Evolutionary conservation across 2,113 vertebrate genomes (phyloP).

Genomic region (Desmodus rotundus): DNA sequence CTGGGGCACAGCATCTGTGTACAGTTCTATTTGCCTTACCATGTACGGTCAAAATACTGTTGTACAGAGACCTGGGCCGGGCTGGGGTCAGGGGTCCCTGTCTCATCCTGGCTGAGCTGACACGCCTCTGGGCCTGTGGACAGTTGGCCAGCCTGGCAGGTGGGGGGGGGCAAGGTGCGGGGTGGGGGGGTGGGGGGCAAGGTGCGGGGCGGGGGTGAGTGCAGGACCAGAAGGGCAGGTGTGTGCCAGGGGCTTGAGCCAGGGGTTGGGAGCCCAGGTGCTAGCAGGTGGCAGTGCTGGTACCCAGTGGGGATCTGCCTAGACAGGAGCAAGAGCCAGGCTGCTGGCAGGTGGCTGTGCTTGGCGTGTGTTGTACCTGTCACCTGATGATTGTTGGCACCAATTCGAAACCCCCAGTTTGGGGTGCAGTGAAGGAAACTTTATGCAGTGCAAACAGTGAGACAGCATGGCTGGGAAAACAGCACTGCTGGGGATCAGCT

Average conservation of each 20-base stretch:
- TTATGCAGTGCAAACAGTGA: not conserved
- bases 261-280: not conserved
- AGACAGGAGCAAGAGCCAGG: too few relatives aligned
- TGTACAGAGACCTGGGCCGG: not conserved
- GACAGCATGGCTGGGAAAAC: not conserved
- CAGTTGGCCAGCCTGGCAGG: not conserved
- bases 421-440: not conserved
- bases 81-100: rapidly evolving
- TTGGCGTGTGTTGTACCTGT: not conserved
- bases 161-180: too few relatives aligned
- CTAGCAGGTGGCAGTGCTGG: not conserved
- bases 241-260: not conserved
- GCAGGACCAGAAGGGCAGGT: not conserved
- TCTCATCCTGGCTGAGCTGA: not conserved
- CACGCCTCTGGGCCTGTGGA: not conserved
- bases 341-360: not conserved
- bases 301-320: not conserved
- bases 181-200: not conserved
- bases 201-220: not conserved
- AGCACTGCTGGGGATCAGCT: not conserved
- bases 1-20: not conserved
- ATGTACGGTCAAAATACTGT: rapidly evolving
- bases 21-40: rapidly evolving
- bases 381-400: not conserved
- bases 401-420: not conserved